phyloP scores from a whole-genome alignment of 1,140 invertebrate genomes.

The Drosophila willistoni region DNA sequence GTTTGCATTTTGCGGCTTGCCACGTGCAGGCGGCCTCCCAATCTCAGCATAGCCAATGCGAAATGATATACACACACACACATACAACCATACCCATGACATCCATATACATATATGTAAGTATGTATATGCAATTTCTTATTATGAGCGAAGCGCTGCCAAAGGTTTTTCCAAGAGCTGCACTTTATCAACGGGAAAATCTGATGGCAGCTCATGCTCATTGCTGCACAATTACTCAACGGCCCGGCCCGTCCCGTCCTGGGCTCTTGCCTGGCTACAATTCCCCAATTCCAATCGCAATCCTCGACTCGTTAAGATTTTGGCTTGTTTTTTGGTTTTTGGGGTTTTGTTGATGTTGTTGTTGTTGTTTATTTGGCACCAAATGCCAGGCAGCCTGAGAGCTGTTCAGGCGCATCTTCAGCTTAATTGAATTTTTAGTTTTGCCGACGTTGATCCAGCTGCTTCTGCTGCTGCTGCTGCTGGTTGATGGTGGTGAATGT shows the following conservation, averaged over 20 bases:
- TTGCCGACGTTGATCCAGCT: constrained; percentile 26
- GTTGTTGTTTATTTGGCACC: constrained; percentile 26
- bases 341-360: constrained; percentile 22
- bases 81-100: constrained; percentile 13
- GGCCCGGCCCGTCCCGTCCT: constrained; percentile 42
- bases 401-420: constrained; percentile 69
- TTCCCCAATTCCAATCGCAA: constrained; percentile 52
- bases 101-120: constrained; percentile 29
- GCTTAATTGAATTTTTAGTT: constrained; percentile 76
- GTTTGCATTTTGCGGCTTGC: constrained; percentile 48
- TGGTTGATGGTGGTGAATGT: constrained; percentile 48
- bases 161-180: constrained; percentile 63
- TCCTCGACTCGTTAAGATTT: constrained; percentile 67
- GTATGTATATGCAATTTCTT: constrained; percentile 66
- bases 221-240: constrained; percentile 80
- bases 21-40: constrained; percentile 64
- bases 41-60: constrained; percentile 49
- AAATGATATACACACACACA: constrained; percentile 40
- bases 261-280: constrained; percentile 31
- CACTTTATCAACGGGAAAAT: constrained; percentile 77
- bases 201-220: constrained; percentile 69
- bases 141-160: constrained; percentile 61
- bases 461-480: constrained; percentile 22
- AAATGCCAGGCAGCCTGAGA: constrained; percentile 51
- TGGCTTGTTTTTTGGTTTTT: constrained; percentile 52